Conservation (phyloP, 2,797 vertebrate genomes). For the Uromys caudimaculatus region DNA sequence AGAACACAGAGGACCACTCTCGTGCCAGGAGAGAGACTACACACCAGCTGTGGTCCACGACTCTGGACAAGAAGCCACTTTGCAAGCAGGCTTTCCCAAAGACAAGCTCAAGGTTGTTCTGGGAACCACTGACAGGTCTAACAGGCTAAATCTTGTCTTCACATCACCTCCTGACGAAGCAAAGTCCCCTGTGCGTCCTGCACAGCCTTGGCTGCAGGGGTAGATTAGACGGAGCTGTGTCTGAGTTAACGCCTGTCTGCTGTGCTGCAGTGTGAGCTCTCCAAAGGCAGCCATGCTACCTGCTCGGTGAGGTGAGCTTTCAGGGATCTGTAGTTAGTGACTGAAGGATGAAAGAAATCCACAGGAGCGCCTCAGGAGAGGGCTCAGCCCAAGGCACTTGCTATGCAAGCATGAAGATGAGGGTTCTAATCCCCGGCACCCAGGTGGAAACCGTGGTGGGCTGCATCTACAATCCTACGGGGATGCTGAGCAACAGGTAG, state of each 20-base stretch:
- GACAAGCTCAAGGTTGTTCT: background rate
- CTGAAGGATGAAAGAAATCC: background rate
- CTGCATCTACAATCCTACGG: background rate
- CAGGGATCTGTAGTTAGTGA: background rate
- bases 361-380: background rate
- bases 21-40: background rate
- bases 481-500: background rate
- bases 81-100: background rate
- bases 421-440: background rate
- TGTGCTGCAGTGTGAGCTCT: too few relatives aligned
- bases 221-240: too few relatives aligned
- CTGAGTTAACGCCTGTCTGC: background rate
- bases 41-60: background rate
- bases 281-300: background rate
- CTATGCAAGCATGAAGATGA: background rate
- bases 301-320: background rate
- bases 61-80: too few relatives aligned
- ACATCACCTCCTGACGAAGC: background rate
- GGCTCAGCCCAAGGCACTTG: background rate
- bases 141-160: background rate
- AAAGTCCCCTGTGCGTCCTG: background rate
- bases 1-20: background rate
- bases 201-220: background rate
- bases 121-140: background rate
- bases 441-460: background rate